Evolutionary conservation across 2,888 invertebrate genomes (phyloP).

Genomic region (Eupithecia insigniata): DNA sequence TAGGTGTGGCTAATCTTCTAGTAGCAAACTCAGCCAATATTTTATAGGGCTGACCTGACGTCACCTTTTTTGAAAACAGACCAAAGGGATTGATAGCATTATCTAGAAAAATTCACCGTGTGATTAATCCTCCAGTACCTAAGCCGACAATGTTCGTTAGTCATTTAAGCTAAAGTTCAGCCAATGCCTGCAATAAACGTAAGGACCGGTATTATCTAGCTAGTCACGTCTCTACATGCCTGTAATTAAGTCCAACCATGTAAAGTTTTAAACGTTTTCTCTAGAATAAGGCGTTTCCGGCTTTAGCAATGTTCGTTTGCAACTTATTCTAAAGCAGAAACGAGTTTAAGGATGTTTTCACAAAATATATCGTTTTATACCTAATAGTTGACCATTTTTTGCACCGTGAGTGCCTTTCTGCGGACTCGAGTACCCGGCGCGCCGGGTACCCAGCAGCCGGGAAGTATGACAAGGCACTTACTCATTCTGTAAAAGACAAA

Average conservation of each 20-base stretch:
- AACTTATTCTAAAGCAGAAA: background rate
- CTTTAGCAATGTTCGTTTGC: background rate
- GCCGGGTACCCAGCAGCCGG: too few species aligned
- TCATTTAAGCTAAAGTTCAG: background rate
- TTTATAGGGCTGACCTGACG: background rate
- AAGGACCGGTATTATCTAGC: background rate
- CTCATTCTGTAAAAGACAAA: background rate
- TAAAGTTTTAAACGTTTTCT: slow-evolving; percentile 12
- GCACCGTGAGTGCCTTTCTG: too few species aligned
- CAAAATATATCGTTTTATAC: background rate
- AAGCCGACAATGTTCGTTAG: background rate
- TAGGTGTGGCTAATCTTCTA: background rate
- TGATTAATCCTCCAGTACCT: background rate
- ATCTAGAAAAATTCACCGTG: background rate
- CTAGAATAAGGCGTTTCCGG: background rate
- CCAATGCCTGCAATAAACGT: slow-evolving; percentile 4
- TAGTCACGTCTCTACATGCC: background rate
- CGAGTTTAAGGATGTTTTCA: background rate
- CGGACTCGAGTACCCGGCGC: too few species aligned
- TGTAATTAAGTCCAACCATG: slow-evolving; percentile 5
- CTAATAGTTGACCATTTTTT: too few species aligned
- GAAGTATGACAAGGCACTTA: too few species aligned
- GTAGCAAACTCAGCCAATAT: background rate
- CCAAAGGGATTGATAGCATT: background rate
- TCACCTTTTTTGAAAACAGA: background rate